Conservation (phyloP, 2,888 invertebrate genomes). For the Labia minor region DNA sequence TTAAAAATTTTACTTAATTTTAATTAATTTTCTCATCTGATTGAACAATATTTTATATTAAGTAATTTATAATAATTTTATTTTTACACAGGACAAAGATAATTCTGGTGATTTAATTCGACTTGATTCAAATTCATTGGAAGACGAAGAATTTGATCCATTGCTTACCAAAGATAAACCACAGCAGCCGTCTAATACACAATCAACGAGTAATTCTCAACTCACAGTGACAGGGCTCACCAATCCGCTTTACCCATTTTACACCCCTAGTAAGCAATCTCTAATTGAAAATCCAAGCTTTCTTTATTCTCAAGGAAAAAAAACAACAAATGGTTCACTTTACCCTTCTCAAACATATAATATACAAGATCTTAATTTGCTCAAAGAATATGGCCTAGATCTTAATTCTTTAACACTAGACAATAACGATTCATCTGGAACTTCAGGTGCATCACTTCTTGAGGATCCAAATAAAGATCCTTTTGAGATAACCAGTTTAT, state of each 20-base stretch:
- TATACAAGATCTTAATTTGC: constrained; percentile 47
- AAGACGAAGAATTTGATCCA: constrained; percentile 56
- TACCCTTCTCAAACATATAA: constrained; percentile 32
- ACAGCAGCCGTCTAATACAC: constrained; percentile 20
- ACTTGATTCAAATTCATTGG: constrained; percentile 52
- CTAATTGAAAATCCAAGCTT: constrained; percentile 22
- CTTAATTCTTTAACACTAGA: constrained; percentile 37
- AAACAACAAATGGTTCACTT: constrained; percentile 22
- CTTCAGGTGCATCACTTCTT: not conserved
- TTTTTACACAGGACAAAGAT: constrained; percentile 31
- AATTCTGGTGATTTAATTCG: constrained; percentile 49
- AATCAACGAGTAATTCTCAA: constrained; percentile 9
- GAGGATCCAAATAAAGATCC: constrained; percentile 29
- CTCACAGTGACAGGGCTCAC: constrained; percentile 40
- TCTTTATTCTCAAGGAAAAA: constrained; percentile 18
- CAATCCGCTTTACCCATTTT: constrained; percentile 42
- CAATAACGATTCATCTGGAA: constrained; percentile 15
- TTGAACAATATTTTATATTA: too few relatives aligned
- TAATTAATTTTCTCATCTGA: not conserved
- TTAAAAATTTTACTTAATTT: not conserved
- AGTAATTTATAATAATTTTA: constrained; percentile 3
- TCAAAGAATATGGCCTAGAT: constrained; percentile 63
- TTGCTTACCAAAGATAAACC: constrained; percentile 38
- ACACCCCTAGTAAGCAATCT: constrained; percentile 26
- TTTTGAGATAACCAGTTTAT: constrained; percentile 30